Base-by-base conservation (phyloP, 2,888 invertebrate genomes). In the Ennomos fuscantarius region DNA sequence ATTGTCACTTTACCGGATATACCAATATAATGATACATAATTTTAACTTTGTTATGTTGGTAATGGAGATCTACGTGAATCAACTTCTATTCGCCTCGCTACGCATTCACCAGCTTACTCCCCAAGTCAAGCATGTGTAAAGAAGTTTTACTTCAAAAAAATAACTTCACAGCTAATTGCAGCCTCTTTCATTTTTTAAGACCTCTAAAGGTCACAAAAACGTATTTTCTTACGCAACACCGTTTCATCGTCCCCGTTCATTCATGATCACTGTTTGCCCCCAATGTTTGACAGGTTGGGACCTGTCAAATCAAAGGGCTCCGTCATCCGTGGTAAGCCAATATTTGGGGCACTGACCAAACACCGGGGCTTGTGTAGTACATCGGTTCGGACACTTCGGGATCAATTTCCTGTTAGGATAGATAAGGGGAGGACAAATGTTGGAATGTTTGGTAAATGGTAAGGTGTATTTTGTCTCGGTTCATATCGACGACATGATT, bases 401-500 rank as follows among this genome's bases (percentile, higher is more conserved):
- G 71, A 69, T 72, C 72, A 68, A 79, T 80, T 78, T 80, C 80
- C 80, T 80, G 80, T 80, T 78, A 76, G 74, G 58, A 48, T 64
- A 76, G 80, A 80, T 80, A 80, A 80, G 78, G 79, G 72, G 54
- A 71, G 59, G 60, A 66, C 72, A 69, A 76, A 78, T 65, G 63
- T 60, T 48, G 60, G 45, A 64, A 60, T 70, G 68, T 73, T 52
- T 55, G 58, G 66, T 65, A 69, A 62, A 64, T 57, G 66, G 62
- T 63, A 35, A 39, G 36, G 11, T 24, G 36, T 37, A 12, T 12
- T 44, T 45, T 33, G 8, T 11, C 31, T 42, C n/a, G 51, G 42
- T 41, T 43, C 9, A 33, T 11, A 24, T 36, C 6, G 8, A 11
- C 31, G 35, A 55, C 55, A 46, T 13, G 35, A 36, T 41, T 44